Base-by-base conservation (phyloP, 1,140 invertebrate species). In the Hermetia illucens region DNA sequence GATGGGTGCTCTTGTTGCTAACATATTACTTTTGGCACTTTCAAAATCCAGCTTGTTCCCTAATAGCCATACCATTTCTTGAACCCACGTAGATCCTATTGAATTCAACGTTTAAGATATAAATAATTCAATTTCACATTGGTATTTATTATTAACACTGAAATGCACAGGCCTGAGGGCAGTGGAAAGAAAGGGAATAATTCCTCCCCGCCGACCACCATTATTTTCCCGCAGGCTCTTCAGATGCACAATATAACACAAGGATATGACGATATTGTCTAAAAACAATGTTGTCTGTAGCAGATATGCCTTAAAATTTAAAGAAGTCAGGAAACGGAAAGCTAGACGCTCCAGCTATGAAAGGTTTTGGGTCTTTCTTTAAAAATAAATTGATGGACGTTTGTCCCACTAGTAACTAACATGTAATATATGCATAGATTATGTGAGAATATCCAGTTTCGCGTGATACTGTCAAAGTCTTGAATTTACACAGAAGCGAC, bases 21-120 rank as follows among this genome's bases (percentile, higher is more conserved):
- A 69, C n/a, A 77, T 66, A 17, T 70, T 69, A n/a, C n/a, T n/a
- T 50, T 75, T 72, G 0, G 85, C 81, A 2, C 67, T 70, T 50
- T 82, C 73, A 47, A 79, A 86, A 53, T 92, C 72, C 31, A 84
- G 65, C 48, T 83, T 72, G 52, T 88, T 77, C 4, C 74, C 77
- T 20, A 91, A 74, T 15, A 87, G 67, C 84, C 85, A 91, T 3
- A 83, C 69, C 74, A 91, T 83, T 65, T 92, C 86, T 58, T 88
- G 84, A 6, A 75, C 71, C 85, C 85, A 90, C 3, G 87, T 87
- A 24, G 84, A 89, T 20, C 86, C 87, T 82, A 39, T 21, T 39
- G 9, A 21, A 9, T 33, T n/a, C 20, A 34, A 8, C 9, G 35
- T 4, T 25, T 15, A 16, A 17, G 5, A 4, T 37, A 36, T 25